Evolutionary conservation across 2,888 invertebrate species (phyloP).

Genomic region (Caenorhabditis plicata): DNA sequence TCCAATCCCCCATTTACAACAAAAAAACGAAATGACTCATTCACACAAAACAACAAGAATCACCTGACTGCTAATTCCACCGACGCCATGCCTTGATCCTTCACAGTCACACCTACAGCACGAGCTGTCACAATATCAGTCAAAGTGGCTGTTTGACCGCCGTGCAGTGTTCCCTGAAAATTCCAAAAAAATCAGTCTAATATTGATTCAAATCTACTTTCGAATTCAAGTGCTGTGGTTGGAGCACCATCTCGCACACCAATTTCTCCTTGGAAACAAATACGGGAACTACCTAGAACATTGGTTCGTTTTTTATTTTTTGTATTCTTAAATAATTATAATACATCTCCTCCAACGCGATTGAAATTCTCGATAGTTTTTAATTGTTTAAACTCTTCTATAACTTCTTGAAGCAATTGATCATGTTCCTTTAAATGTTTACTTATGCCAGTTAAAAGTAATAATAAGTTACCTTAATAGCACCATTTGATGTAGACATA

Average conservation of each 20-base stretch:
- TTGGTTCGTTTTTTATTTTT: not conserved
- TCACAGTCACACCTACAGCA: slow-evolving; percentile 50
- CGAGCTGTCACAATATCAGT: slow-evolving; percentile 60
- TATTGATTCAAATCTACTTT: slow-evolving; percentile 28
- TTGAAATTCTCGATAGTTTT: slow-evolving; percentile 49
- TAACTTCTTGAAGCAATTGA: slow-evolving; percentile 11
- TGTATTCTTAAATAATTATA: not conserved
- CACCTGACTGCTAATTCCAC: slow-evolving; percentile 58
- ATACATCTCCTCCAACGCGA: slow-evolving; percentile 54
- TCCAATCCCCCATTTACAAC: too few species aligned
- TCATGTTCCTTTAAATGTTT: too few species aligned
- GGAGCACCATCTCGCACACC: slow-evolving; percentile 52
- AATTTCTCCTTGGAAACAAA: slow-evolving; percentile 44
- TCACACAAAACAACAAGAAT: not conserved
- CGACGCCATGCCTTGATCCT: slow-evolving; percentile 53
- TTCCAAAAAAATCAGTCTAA: too few species aligned
- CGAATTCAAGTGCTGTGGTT: slow-evolving; percentile 57
- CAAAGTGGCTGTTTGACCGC: slow-evolving; percentile 57
- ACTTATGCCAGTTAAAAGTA: too few species aligned
- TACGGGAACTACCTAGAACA: slow-evolving; percentile 40
- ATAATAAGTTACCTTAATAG: too few species aligned
- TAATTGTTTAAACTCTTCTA: slow-evolving; percentile 15
- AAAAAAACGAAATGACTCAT: too few species aligned
- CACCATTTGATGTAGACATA: too few species aligned
- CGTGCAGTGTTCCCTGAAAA: slow-evolving; percentile 56